These are phyloP conservation scores for Myoxocephalus aenaeus DNA, from an alignment of 2,797 vertebrate genomes.

Conservation along the genomic window DNA sequence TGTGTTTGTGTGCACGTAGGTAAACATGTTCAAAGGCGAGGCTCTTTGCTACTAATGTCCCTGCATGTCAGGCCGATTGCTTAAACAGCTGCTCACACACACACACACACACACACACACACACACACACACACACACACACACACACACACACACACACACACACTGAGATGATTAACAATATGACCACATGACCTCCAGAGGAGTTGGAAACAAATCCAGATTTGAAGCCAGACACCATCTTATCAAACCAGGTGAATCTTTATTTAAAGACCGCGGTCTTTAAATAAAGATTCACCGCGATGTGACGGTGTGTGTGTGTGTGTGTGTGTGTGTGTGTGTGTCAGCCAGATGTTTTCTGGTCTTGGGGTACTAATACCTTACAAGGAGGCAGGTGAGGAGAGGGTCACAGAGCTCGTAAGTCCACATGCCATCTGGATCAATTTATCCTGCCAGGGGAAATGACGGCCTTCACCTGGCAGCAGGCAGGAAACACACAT, in stretches of 20 bases:
- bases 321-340: not conserved
- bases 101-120: conserved; percentile 15
- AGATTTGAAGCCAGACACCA: conserved; percentile 2
- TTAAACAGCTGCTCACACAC: conserved; percentile 61
- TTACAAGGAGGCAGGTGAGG: conserved; percentile 60
- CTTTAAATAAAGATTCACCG: no score
- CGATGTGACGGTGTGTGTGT: no score
- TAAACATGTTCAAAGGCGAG: conserved; percentile 31
- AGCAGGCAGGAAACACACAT: conserved; percentile 37
- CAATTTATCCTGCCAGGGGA: conserved; percentile 54
- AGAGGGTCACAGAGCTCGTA: conserved; percentile 41
- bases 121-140: no score
- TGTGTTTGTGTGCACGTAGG: not conserved
- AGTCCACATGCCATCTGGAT: conserved; percentile 64
- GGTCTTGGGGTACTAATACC: conserved; percentile 42
- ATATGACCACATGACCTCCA: not conserved
- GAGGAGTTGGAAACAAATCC: not conserved
- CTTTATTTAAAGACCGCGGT: conserved; percentile 14
- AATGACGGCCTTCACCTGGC: conserved; percentile 52
- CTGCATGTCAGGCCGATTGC: conserved; percentile 38
- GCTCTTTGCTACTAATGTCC: conserved; percentile 46
- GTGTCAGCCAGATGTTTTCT: conserved; percentile 53
- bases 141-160: no score
- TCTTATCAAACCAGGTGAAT: conserved; percentile 30
- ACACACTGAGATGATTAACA: not conserved